Base-by-base conservation (phyloP, 2,888 invertebrate genomes). In the Amiota minor region DNA sequence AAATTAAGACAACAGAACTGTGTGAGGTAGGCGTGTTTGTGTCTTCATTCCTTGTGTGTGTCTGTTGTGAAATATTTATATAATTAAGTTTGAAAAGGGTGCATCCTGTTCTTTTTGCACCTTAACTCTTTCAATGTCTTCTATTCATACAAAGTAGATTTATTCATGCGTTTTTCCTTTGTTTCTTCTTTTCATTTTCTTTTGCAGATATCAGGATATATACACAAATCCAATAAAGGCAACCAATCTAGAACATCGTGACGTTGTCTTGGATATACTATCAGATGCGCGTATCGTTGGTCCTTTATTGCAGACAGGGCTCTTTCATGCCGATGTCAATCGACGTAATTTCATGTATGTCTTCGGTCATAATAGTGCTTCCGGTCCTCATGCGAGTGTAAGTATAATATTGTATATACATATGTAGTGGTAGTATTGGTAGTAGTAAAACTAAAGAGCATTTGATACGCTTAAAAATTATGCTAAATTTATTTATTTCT, bases 281-380 rank as follows among this genome's bases (percentile, higher is more conserved):
- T 96, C 97, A 71, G 98, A 98, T 90, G 96, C 96, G 9, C 92
- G 96, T 74, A 95, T 96, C 20, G 93, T 95, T 23, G 95, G 97
- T 1, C 98, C 97, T 0, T 90, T 96, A 79, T 91, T 96, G 76
- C 92, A 93, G 89, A 94, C 94, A 76, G 95, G 94, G 18, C 92
- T 94, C 88, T 93, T 94, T 88, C 96, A 96, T 85, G 93, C 95
- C 6, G 92, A 92, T 79, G 92, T 94, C 45, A 95, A 95, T 90
- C 91, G 93, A 1, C 93, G 94, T 85, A 95, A 95, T 72, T 97
- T 95, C 89, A 95, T 97, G 91, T 97, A 97, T 87, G 95, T 97
- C 45, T 97, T 97, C 85, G 93, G 94, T 8, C 97, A 98, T 87
- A 95, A 95, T 80, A 96, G 95, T 74, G 92, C 93, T 77, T 93